Conservation (phyloP, 2,888 invertebrate genomes). For the Agriopis marginaria region DNA sequence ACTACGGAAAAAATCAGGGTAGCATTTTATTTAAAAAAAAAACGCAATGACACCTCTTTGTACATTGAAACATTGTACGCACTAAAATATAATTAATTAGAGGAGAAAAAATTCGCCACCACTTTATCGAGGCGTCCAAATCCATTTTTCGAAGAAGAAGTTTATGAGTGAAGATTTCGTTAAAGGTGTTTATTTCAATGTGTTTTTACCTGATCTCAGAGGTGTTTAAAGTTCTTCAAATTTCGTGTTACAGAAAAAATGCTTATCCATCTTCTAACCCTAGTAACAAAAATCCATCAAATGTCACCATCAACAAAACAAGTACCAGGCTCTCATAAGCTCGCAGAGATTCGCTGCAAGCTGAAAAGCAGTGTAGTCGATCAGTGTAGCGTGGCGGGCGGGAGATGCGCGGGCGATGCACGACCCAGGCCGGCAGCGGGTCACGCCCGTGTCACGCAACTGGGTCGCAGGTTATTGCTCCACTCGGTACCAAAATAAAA, state of each 20-base stretch:
- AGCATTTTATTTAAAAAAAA: too few species aligned
- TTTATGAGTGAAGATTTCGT: too few species aligned
- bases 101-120: too few species aligned
- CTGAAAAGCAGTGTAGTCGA: conserved; percentile 39
- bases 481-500: conserved; percentile 73
- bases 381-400: conserved; percentile 41
- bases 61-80: too few species aligned
- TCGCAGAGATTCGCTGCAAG: conserved; percentile 46
- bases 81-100: too few species aligned
- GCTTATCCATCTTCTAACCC: background rate
- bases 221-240: background rate
- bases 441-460: conserved; percentile 76
- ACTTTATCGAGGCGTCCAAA: too few species aligned
- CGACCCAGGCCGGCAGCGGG: conserved; percentile 77
- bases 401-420: conserved; percentile 37
- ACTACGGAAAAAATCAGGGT: too few species aligned
- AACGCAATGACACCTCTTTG: too few species aligned
- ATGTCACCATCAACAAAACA: background rate
- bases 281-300: background rate
- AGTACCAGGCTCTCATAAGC: conserved; percentile 29
- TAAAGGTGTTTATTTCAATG: too few species aligned
- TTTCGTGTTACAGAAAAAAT: background rate
- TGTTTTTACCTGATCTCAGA: too few species aligned
- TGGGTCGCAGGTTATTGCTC: conserved; percentile 77
- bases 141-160: too few species aligned